These are phyloP conservation scores for Elaphurus davidianus DNA, from an alignment of 2,113 vertebrate species.

Conservation along the genomic window DNA sequence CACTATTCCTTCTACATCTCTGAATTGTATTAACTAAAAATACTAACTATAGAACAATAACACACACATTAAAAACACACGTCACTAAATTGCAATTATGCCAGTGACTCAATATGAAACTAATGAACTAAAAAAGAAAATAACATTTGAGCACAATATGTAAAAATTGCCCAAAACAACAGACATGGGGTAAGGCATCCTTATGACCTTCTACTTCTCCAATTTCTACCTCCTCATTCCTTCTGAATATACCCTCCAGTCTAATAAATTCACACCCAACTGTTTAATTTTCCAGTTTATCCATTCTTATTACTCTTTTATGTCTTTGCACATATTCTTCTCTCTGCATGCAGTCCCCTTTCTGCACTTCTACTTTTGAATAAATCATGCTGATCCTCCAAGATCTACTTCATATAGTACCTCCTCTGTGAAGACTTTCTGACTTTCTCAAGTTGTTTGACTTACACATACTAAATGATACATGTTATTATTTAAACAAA, in stretches of 20 bases:
- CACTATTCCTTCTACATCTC: not conserved
- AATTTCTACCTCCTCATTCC: not conserved
- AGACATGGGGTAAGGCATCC: not conserved
- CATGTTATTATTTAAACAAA: not conserved
- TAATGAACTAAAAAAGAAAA: not conserved
- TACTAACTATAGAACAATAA: not conserved
- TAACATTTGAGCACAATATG: not conserved
- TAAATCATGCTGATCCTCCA: not conserved
- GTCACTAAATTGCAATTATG: not conserved
- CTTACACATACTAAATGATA: not conserved
- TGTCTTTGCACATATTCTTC: not conserved
- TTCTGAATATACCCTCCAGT: not conserved
- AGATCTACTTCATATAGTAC: not conserved
- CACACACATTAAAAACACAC: not conserved
- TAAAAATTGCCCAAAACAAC: not conserved
- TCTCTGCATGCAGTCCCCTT: not conserved
- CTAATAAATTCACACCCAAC: not conserved
- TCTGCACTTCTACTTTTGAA: not conserved
- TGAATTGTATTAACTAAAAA: not conserved
- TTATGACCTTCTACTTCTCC: not conserved
- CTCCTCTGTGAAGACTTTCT: not conserved
- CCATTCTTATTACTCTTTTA: not conserved
- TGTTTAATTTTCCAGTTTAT: not conserved
- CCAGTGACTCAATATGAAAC: not conserved
- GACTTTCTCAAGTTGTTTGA: not conserved